Percentiles rank a stretch among this genome's conserved stretches.
phyloP scores from a whole-genome alignment of 2,113 vertebrate genomes.

The rat (Rattus norvegicus) region DNA sequence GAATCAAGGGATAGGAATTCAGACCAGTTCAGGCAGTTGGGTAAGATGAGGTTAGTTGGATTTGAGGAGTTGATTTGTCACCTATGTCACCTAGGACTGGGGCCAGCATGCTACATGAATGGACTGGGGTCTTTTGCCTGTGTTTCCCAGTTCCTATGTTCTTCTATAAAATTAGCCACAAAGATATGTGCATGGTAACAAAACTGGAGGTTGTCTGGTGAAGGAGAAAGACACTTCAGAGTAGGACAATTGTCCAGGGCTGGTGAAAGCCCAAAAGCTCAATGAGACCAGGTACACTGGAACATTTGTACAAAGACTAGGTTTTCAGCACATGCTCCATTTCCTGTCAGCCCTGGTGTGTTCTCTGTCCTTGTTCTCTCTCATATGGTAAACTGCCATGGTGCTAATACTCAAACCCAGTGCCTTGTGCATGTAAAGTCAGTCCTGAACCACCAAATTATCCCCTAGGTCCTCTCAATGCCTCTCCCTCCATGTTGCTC shows the following conservation, averaged over 20 bases:
- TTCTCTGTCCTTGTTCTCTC: background rate
- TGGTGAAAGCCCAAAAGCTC: background rate
- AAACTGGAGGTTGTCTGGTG: too few species aligned
- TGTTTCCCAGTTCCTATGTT: background rate
- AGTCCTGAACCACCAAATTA: background rate
- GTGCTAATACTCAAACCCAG: background rate
- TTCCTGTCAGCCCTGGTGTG: too few species aligned
- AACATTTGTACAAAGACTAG: background rate
- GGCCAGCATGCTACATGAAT: background rate
- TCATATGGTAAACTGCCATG: background rate
- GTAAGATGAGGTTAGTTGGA: background rate
- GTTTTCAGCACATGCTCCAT: background rate
- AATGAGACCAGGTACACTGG: background rate
- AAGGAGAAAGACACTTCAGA: background rate
- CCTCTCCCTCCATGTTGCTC: background rate
- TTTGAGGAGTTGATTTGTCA: background rate
- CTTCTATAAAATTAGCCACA: background rate
- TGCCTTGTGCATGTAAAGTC: too few species aligned
- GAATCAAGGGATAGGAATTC: background rate
- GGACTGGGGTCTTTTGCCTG: background rate
- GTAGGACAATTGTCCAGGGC: too few species aligned
- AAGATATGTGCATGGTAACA: background rate
- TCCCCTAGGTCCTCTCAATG: too few species aligned
- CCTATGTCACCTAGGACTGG: background rate
- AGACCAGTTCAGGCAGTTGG: background rate